Conservation (phyloP, 2,797 vertebrate species). For the Phalanger gymnotis region DNA sequence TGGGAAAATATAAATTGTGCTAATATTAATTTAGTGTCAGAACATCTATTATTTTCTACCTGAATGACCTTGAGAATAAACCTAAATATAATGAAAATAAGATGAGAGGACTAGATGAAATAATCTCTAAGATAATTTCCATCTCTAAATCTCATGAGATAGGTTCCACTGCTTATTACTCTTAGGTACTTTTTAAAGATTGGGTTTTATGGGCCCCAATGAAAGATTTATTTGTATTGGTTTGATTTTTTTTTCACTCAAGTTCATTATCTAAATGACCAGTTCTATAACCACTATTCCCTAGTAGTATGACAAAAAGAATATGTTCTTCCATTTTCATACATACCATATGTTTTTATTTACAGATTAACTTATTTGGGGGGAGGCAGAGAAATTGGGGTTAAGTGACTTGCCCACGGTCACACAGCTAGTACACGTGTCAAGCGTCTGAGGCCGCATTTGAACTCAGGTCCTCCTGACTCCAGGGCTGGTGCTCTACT, state of each 20-base stretch:
- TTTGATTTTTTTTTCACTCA: slow-evolving; percentile 1
- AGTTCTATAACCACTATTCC: not conserved
- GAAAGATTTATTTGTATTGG: not conserved
- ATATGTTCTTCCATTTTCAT: not conserved
- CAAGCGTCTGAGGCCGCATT: too few species aligned
- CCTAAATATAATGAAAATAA: not conserved
- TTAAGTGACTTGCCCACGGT: too few species aligned
- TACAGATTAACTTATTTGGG: not conserved
- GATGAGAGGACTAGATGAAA: not conserved
- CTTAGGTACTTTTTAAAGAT: not conserved
- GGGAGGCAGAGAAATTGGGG: too few species aligned
- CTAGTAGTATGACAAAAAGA: not conserved
- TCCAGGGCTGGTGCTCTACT: too few species aligned
- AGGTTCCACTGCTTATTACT: not conserved
- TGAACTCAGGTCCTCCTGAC: too few species aligned
- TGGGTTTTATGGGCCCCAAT: not conserved
- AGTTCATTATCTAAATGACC: slow-evolving; percentile 28
- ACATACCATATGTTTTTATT: not conserved
- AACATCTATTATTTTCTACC: not conserved
- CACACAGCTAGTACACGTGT: too few species aligned
- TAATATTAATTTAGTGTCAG: slow-evolving; percentile 1
- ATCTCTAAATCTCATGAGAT: not conserved
- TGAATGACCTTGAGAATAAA: not conserved
- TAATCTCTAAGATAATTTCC: not conserved
- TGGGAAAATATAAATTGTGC: not conserved